Evolutionary conservation across 2,797 vertebrate species (phyloP), one percentile per base, ranked within the genome.

Genomic region (Clarias platycephalus): DNA sequence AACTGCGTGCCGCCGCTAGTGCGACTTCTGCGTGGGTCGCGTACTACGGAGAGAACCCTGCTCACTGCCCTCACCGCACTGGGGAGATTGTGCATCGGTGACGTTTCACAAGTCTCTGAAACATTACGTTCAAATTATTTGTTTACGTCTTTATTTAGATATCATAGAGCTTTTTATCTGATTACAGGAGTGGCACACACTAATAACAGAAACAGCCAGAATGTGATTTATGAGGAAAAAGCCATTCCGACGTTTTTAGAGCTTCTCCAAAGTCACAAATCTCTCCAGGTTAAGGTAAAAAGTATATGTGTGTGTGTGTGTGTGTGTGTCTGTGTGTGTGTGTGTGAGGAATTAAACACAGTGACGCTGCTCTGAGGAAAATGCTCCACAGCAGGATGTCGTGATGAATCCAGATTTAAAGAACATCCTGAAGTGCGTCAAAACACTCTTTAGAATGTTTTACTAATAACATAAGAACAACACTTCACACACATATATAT

Each of bases 61-160:
- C 90, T 95, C 53, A 92, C 93, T 57, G 92, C 93, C 87, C 91
- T 95, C 84, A 88, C 85, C 72, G 94, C 95, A 4, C 82, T 96
- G 75, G 93, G 93, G 18, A 91, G 91, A 77, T 89, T 95, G 34
- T 95, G 95, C 76, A 87, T 95, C 28, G 94, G 95, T 95, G 87
- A 66, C 49, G 64, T 55, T 58, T 60, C 20, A 82, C 24, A 31
- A 5, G n/a, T 12, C 31, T 26, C 20, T 3, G 15, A 2, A 53
- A 26, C 44, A 40, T 18, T 10, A n/a, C 57, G n/a, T 37, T 5
- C 15, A 4, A 60, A 60, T 1, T 0, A 62, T 40, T 16, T 2
- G 28, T 2, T 57, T 58, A 37, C 1, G 1, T 12, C 22, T 26
- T 26, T 53, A 31, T 5, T 4, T 5, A 22, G 0, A 40, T n/a